Conservation (phyloP, 2,113 vertebrate species). For the Apistogramma diplotaenia region DNA sequence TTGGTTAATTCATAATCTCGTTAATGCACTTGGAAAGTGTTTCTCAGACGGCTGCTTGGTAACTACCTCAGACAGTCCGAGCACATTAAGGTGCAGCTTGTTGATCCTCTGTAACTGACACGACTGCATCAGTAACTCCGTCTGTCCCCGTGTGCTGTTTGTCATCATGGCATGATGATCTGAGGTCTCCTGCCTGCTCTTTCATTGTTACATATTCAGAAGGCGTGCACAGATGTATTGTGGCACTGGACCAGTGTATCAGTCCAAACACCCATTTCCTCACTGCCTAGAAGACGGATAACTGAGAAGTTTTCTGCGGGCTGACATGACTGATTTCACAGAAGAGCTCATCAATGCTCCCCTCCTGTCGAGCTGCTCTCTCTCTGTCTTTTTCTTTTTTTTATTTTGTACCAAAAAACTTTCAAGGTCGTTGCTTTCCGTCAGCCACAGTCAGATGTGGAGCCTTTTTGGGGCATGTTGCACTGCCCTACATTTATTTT, state of each 20-base stretch:
- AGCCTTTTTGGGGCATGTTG: background rate
- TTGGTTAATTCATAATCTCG: background rate
- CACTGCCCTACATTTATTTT: background rate
- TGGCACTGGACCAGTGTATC: background rate
- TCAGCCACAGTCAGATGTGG: background rate
- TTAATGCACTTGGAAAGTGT: background rate
- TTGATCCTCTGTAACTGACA: background rate
- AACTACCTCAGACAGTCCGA: background rate
- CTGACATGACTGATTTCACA: conserved; percentile 3
- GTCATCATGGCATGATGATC: background rate
- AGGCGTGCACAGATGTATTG: background rate
- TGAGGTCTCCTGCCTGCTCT: background rate
- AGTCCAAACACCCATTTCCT: background rate
- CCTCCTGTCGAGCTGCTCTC: background rate
- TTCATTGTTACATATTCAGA: background rate
- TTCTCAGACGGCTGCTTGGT: background rate
- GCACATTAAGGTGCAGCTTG: background rate
- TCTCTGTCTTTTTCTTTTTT: background rate
- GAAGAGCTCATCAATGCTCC: background rate
- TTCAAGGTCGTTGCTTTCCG: conserved; percentile 16
- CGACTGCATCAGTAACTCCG: background rate
- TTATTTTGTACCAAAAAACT: background rate
- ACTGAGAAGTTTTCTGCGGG: conserved; percentile 5
- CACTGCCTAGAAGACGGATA: conserved; percentile 32
- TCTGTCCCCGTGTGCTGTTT: background rate